Base-by-base conservation (phyloP, 2,113 vertebrate species). In the Gambusia holbrooki region DNA sequence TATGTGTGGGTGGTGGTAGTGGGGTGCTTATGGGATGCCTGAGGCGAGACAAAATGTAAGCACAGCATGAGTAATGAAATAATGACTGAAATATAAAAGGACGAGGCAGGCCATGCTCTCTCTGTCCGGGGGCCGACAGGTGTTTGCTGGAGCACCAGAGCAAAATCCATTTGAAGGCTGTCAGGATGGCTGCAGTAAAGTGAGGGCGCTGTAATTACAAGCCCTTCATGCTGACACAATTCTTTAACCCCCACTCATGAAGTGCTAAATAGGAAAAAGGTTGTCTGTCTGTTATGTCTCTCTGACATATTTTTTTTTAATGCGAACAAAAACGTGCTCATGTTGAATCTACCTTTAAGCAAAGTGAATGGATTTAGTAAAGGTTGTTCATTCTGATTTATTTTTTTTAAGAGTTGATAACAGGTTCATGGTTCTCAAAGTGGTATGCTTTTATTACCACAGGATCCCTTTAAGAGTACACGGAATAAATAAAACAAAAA, bases 1-100 rank as follows among this genome's bases (percentile, higher is more conserved):
- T 62, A 11, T 61, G 65, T 82, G 76, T 25, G 65, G 28, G 62
- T 66, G 33, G 64, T 45, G 73, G 32, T 72, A 40, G 45, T 64
- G 71, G 73, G 85, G 63, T 83, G 82, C 45, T 87, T 67, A 45
- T 63, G 76, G 71, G 73, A 80, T 76, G 84, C 90, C 92, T 45
- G 69, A 87, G 88, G 90, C 88, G 0, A 87, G 85, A 87, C 73
- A 67, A 80, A 90, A 92, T 86, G 84, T 92, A 91, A 92, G 87
- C 90, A 83, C 79, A 87, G 88, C 84, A 79, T 87, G 89, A 92
- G 87, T 90, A 90, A 94, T 94, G 89, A 92, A 92, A 93, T 92
- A 93, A 92, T 90, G 90, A 89, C 80, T 90, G 79, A 85, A 90
- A 89, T 88, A 84, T 80, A 86, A 90, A 89, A 92, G 73, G 78